Conservation (phyloP, 2,113 vertebrate genomes). For the Syrmaticus mikado region DNA sequence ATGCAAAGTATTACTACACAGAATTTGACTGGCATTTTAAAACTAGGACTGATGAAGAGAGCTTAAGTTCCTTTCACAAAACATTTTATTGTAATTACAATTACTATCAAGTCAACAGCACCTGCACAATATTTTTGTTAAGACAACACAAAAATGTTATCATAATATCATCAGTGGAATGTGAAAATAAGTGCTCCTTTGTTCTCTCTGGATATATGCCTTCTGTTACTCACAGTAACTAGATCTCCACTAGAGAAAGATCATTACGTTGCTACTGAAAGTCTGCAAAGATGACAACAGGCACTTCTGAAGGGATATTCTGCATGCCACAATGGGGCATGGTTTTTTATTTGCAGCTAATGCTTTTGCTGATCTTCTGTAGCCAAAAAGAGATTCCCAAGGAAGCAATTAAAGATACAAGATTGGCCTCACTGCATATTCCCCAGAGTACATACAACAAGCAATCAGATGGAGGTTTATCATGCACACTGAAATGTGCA, state of each 20-base stretch:
- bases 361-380: neutral
- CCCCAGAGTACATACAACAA: neutral
- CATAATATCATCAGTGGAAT: slow-evolving; percentile 3
- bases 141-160: slow-evolving; percentile 54
- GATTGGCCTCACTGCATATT: neutral
- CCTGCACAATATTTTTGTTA: slow-evolving; percentile 50
- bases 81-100: neutral
- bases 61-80: slow-evolving; percentile 36
- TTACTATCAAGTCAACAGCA: slow-evolving; percentile 20
- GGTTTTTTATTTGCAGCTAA: slow-evolving; percentile 34
- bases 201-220: slow-evolving; percentile 27
- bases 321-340: neutral
- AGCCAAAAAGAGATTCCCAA: slow-evolving; percentile 15
- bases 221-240: slow-evolving; percentile 60
- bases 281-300: slow-evolving; percentile 54
- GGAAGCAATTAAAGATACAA: neutral
- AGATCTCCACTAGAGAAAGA: slow-evolving; percentile 59
- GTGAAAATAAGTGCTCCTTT: slow-evolving; percentile 61
- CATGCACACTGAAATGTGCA: neutral
- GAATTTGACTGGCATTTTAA: neutral
- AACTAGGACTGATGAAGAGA: neutral
- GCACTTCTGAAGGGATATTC: slow-evolving; percentile 52
- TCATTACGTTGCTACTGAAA: slow-evolving; percentile 61
- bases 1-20: neutral
- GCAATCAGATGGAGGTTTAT: neutral